Conservation (phyloP, 2,797 vertebrate species). For the Enteromius treurensis region DNA sequence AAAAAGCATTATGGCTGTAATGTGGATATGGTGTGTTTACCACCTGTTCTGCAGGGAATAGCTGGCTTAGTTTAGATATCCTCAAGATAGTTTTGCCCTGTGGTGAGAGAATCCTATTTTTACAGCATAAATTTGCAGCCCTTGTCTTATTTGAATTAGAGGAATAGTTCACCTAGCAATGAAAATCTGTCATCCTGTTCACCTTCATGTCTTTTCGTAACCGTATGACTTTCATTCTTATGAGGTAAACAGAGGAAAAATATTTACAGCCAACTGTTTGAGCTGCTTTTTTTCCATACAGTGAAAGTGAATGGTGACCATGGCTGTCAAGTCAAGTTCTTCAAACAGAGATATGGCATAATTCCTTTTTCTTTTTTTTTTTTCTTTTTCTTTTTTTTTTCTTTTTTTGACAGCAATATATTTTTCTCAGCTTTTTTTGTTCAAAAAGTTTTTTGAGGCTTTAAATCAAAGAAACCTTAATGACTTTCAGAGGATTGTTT, state of each 20-base stretch:
- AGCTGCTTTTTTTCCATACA: not conserved
- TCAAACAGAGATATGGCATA: not conserved
- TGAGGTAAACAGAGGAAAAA: not conserved
- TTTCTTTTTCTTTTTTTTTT: too few relatives aligned
- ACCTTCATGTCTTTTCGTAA: not conserved
- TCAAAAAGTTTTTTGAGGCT: not conserved
- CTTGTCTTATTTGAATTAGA: conserved; percentile 2
- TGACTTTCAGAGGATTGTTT: not conserved
- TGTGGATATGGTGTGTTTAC: conserved; percentile 60
- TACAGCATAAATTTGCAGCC: not conserved
- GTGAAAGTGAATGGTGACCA: not conserved
- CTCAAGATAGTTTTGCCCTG: conserved; percentile 29
- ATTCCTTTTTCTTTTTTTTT: too few relatives aligned
- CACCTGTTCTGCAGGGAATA: conserved; percentile 62
- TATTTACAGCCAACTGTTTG: not conserved
- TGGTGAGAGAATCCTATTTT: conserved; percentile 33
- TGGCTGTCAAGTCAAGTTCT: not conserved
- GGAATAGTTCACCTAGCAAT: not conserved
- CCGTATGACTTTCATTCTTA: not conserved
- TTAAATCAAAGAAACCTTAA: not conserved
- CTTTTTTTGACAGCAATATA: not conserved
- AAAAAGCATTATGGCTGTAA: conserved; percentile 73
- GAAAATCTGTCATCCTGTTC: not conserved
- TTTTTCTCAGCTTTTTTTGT: not conserved
- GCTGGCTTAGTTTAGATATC: conserved; percentile 30